Conservation (phyloP, 2,888 invertebrate species). For the Exephanes ischioxanthus region DNA sequence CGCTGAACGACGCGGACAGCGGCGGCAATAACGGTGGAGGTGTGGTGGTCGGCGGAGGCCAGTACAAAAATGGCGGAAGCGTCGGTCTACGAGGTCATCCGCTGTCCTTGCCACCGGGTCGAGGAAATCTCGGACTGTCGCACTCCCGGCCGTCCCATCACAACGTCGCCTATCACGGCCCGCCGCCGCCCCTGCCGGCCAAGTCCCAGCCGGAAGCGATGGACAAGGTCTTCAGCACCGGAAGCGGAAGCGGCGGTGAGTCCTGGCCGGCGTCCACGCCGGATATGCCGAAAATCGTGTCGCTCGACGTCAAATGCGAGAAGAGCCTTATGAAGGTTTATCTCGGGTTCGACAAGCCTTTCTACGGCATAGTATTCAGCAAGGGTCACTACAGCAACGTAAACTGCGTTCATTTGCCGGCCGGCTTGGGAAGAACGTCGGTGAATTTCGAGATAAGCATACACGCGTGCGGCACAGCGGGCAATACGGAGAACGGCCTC, state of each 20-base stretch:
- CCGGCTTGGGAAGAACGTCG: conserved; percentile 93
- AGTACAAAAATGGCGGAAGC: conserved; percentile 47
- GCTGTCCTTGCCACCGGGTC: conserved; percentile 85
- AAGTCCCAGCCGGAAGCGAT: conserved; percentile 86
- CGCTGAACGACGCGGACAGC: conserved; percentile 87
- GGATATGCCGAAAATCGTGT: conserved; percentile 97
- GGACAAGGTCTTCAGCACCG: conserved; percentile 86
- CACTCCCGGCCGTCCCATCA: conserved; percentile 84
- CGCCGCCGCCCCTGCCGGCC: conserved; percentile 88
- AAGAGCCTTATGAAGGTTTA: conserved; percentile 97
- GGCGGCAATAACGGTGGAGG: conserved; percentile 58
- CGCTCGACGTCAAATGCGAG: conserved; percentile 97
- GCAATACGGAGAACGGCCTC: conserved; percentile 95
- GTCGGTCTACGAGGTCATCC: conserved; percentile 83
- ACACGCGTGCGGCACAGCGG: conserved; percentile 96
- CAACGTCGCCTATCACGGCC: conserved; percentile 91
- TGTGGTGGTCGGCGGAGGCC: conserved; percentile 43
- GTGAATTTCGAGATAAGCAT: conserved; percentile 97
- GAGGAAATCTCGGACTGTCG: conserved; percentile 83
- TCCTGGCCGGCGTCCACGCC: conserved; percentile 92
- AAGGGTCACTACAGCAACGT: conserved; percentile 97
- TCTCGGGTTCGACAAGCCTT: conserved; percentile 97
- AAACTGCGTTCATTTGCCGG: conserved; percentile 96
- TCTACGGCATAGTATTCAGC: conserved; percentile 97
- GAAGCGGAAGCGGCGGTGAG: conserved; percentile 86